phyloP scores from a whole-genome alignment of 2,888 invertebrate genomes.

The Cheilosia scutellata region DNA sequence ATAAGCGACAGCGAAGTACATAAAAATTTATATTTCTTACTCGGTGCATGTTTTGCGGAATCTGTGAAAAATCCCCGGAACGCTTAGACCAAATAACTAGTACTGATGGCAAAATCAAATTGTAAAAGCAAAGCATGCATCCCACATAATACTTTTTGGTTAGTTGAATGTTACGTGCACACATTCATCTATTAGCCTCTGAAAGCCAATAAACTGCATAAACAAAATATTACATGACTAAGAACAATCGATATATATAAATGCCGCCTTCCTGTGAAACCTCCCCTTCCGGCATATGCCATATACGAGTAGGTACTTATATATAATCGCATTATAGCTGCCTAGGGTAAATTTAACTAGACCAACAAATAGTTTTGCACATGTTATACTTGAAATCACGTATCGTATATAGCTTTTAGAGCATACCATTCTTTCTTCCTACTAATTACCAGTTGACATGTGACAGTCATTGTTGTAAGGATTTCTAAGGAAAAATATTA shows the following conservation, averaged over 20 bases:
- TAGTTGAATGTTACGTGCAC: no score
- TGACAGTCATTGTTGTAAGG: background rate
- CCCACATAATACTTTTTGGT: no score
- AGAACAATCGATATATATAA: conserved; percentile 26
- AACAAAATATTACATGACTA: conserved; percentile 31
- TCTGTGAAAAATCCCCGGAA: no score
- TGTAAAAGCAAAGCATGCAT: no score
- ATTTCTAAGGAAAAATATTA: background rate
- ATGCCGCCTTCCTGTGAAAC: background rate
- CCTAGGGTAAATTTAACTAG: conserved; percentile 4
- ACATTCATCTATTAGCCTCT: background rate
- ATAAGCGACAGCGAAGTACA: no score
- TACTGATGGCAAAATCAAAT: no score
- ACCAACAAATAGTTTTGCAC: conserved; percentile 9
- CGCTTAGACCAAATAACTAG: no score
- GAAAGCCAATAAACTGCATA: conserved; percentile 27
- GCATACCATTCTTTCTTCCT: background rate
- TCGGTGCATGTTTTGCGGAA: no score
- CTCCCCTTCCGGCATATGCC: conserved; percentile 26
- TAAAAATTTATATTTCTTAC: no score
- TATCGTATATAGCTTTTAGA: background rate
- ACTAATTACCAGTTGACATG: background rate
- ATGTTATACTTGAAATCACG: background rate
- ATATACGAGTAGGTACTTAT: background rate
- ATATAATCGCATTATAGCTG: conserved; percentile 49